Conservation (phyloP, 2,113 vertebrate genomes). For the Lepisosteus osseus region DNA sequence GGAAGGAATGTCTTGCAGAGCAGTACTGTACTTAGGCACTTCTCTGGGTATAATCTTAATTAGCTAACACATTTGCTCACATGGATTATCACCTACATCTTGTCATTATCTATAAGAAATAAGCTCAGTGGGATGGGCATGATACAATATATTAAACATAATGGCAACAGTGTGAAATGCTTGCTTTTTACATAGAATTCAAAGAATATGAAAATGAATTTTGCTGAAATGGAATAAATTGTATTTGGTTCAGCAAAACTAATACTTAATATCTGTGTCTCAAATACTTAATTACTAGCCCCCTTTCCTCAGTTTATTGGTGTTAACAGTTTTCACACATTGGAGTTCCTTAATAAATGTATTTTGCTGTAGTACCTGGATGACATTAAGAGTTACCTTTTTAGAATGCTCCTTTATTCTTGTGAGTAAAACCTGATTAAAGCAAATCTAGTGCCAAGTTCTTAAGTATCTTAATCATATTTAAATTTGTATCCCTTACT, state of each 20-base stretch:
- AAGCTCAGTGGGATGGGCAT: conserved; percentile 59
- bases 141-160: conserved; percentile 59
- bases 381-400: not conserved
- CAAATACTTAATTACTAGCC: not conserved
- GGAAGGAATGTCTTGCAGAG: conserved; percentile 43
- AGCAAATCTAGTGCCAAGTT: too few relatives aligned
- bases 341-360: not conserved
- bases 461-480: too few relatives aligned
- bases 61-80: conserved; percentile 61
- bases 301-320: not conserved
- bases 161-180: conserved; percentile 45
- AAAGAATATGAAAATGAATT: not conserved
- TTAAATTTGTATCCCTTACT: too few relatives aligned
- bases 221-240: too few relatives aligned
- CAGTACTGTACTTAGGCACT: conserved; percentile 52
- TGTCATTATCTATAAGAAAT: conserved; percentile 61
- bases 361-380: too few relatives aligned
- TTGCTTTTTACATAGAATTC: conserved; percentile 34
- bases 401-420: not conserved
- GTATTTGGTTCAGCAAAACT: too few relatives aligned
- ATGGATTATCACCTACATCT: conserved; percentile 67
- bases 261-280: too few relatives aligned
- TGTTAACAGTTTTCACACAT: not conserved
- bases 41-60: conserved; percentile 63
- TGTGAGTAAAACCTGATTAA: too few relatives aligned